Evolutionary conservation across 2,113 vertebrate genomes (phyloP), one percentile per base, ranked within the genome.

Genomic region (Colistium nudipinnis): DNA sequence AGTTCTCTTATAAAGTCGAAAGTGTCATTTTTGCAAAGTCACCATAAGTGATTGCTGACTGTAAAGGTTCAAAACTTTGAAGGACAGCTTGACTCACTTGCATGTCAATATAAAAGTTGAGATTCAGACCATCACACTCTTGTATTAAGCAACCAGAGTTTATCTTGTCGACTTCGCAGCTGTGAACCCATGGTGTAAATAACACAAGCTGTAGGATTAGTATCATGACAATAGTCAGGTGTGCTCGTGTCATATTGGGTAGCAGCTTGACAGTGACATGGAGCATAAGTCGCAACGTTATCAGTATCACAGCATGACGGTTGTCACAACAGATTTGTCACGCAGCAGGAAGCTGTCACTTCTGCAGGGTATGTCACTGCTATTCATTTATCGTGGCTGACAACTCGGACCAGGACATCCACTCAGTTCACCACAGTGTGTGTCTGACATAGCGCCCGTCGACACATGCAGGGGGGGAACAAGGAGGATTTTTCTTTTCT

Each of bases 251-350:
- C 52, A 49, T 53, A 68, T 11, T 14, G 60, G 28, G 52, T 43
- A 55, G 33, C 25, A 52, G 69, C 67, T 59, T 76, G 70, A 79
- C 78, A 39, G 51, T 70, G 80, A 86, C 81, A 74, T 13, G 45
- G 61, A 77, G 70, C 72, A 82, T 72, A 88, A 89, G 84, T 81
- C 88, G 43, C 61, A 71, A 64, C 56, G 35, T 80, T 82, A 76
- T 79, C 82, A 45, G 63, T 67, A 86, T 88, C 76, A 36, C 44
- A 14, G 62, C 61, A 10, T 54, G 66, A 35, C 24, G 52, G 64
- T 55, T 90, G 88, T 87, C 88, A 59, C 38, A 35, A 80, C 75
- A 82, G 66, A 83, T 91, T 84, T 74, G 73, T 88, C 87, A 86
- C 31, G 12, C 76, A 33, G 56, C 13, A 4, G 49, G 47, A 9